These are phyloP conservation scores for Myotis daubentonii DNA, from an alignment of 2,797 vertebrate species.

Conservation along the genomic window DNA sequence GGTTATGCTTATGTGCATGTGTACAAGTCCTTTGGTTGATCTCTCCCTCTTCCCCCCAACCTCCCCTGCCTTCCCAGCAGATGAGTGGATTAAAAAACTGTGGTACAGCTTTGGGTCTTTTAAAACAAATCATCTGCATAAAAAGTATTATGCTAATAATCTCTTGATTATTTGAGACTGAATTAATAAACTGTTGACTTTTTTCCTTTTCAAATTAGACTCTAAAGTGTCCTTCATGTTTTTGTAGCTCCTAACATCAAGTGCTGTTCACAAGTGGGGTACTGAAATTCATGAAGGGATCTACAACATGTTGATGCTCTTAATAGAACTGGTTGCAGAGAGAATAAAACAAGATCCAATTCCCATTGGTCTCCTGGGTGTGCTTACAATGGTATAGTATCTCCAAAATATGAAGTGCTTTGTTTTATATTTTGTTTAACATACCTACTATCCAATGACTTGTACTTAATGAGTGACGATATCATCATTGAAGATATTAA, in stretches of 20 bases:
- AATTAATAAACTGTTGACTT: background rate
- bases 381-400: constrained; percentile 94
- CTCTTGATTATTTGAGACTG: constrained; percentile 30
- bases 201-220: constrained; percentile 25
- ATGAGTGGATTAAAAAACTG: too few species aligned
- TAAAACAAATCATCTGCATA: constrained; percentile 4
- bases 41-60: too few species aligned
- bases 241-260: constrained; percentile 95
- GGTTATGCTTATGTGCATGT: too few species aligned
- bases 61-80: too few species aligned
- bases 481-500: constrained; percentile 12
- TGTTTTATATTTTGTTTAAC: constrained; percentile 56
- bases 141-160: background rate
- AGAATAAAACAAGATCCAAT: constrained; percentile 97
- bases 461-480: background rate
- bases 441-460: constrained; percentile 9
- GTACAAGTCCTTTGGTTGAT: too few species aligned
- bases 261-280: constrained; percentile 99
- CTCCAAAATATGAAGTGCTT: constrained; percentile 38
- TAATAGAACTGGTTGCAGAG: constrained; percentile 97
- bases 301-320: constrained; percentile 99
- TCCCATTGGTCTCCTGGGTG: constrained; percentile 93
- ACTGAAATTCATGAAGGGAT: constrained; percentile 99
- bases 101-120: background rate
- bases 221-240: background rate